A percentile compares a stretch with the other conserved stretches of the same genome.
Evolutionary conservation across 1,140 invertebrate genomes (phyloP).

Genomic region (Battus philenor): DNA sequence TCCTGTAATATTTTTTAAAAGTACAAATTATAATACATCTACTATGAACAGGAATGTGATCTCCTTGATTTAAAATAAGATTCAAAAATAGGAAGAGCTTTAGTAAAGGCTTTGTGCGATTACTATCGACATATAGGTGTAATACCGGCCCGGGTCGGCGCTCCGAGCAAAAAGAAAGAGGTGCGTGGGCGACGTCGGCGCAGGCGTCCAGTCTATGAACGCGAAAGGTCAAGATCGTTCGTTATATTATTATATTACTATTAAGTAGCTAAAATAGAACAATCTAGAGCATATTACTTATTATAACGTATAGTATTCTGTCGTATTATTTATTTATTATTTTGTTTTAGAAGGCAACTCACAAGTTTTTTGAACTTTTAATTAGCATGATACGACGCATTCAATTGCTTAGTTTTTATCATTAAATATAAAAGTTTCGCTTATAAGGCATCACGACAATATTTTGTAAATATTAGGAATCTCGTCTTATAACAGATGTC

Average conservation of each 20-base stretch:
- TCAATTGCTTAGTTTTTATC: too few relatives aligned
- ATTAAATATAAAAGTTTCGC: too few relatives aligned
- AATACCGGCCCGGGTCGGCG: conserved; percentile 46
- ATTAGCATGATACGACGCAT: too few relatives aligned
- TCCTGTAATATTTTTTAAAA: too few relatives aligned
- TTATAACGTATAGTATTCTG: too few relatives aligned
- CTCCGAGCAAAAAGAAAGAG: conserved; percentile 43
- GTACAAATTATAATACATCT: too few relatives aligned
- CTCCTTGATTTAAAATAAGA: conserved; percentile 32
- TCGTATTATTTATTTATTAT: too few relatives aligned
- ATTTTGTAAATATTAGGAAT: too few relatives aligned
- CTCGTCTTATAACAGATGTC: too few relatives aligned
- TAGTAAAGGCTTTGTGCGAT: conserved; percentile 60
- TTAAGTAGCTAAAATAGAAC: neutral
- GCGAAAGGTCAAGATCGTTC: conserved; percentile 38
- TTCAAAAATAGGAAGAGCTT: conserved; percentile 51
- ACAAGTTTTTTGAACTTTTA: too few relatives aligned
- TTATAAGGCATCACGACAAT: too few relatives aligned
- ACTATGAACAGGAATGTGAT: neutral
- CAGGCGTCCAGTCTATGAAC: conserved; percentile 37
- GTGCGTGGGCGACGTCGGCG: conserved; percentile 36
- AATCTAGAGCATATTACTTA: neutral
- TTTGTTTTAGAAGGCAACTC: too few relatives aligned
- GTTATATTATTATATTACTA: neutral
- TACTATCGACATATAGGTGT: conserved; percentile 59